Base-by-base conservation (phyloP, 2,113 vertebrate species). In the Seriola aureovittata region DNA sequence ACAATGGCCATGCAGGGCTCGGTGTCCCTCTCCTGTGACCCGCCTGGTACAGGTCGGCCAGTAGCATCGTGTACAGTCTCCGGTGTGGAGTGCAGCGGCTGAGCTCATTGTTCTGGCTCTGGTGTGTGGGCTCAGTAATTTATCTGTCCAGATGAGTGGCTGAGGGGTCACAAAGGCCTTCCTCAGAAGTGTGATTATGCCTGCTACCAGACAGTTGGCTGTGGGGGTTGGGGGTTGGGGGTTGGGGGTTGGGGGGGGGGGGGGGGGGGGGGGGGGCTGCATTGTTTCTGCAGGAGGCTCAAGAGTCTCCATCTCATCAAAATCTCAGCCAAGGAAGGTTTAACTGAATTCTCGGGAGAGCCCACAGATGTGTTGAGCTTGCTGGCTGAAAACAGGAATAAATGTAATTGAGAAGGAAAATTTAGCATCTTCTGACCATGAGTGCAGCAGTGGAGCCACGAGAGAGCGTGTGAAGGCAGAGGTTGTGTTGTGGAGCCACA, bases 131-230 rank as follows among this genome's bases (percentile, higher is more conserved):
- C 34, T 48, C 42, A 63, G 46, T 78, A 17, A 75, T 91, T 78
- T 80, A 80, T 85, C 67, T 68, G 64, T 75, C 68, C 71, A 71
- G 74, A 40, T 69, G 77, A 79, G 78, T 52, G 71, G 69, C 79
- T 76, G 0, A 73, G 40, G 50, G 72, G 60, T 54, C 81, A 46
- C 74, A 60, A 70, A 79, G 69, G 57, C 57, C 71, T 79, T 82
- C 65, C 46, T 75, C 54, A 71, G 62, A 85, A 50, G 78, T 54
- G 38, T 71, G 66, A 71, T 79, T 42, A 82, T 55, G 9, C 66
- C 57, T 60, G 52, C 65, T 57, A 74, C 68, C 78, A 88, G 69
- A 84, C 50, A 19, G 34, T 50, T 67, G 63, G 87, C 76, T 79
- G 70, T 71, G 38, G 50, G 42, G 54, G 62, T 29, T 29, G 25